These are phyloP conservation scores for Panthera tigris DNA, from an alignment of 2,113 vertebrate species.

Conservation along the genomic window DNA sequence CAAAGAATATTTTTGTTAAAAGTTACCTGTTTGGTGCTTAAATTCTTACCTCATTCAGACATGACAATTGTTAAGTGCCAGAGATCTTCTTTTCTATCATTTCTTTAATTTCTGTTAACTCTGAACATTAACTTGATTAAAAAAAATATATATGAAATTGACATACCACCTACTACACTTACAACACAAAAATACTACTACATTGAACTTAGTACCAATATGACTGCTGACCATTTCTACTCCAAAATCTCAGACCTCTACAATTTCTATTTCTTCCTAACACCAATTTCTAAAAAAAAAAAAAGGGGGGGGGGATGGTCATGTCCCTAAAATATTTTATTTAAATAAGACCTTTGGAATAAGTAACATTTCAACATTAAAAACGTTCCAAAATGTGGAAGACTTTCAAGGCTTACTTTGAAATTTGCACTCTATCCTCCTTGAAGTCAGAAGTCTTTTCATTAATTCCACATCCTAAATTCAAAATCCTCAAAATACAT, in stretches of 20 bases:
- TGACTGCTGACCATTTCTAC: neutral
- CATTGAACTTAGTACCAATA: neutral
- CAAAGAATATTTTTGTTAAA: neutral
- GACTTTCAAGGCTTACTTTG: neutral
- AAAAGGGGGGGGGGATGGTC: neutral
- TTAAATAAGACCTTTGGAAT: constrained; percentile 16
- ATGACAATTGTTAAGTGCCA: neutral
- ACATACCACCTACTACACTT: neutral
- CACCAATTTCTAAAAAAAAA: neutral
- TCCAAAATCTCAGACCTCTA: neutral
- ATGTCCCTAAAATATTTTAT: neutral
- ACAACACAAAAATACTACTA: neutral
- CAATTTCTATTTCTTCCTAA: constrained; percentile 28
- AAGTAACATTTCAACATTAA: neutral
- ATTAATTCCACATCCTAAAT: neutral
- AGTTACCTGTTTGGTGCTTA: neutral
- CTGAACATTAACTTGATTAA: neutral
- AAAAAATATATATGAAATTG: neutral
- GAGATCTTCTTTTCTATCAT: neutral
- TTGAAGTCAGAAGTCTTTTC: neutral
- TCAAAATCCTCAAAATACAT: neutral
- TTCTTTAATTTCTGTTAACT: constrained; percentile 52
- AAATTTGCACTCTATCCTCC: neutral
- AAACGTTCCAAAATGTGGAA: neutral
- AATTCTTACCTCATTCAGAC: constrained; percentile 1